Evolutionary conservation across 2,797 vertebrate genomes (phyloP), one percentile per base, ranked within the genome.

Genomic region (Diceros bicornis): DNA sequence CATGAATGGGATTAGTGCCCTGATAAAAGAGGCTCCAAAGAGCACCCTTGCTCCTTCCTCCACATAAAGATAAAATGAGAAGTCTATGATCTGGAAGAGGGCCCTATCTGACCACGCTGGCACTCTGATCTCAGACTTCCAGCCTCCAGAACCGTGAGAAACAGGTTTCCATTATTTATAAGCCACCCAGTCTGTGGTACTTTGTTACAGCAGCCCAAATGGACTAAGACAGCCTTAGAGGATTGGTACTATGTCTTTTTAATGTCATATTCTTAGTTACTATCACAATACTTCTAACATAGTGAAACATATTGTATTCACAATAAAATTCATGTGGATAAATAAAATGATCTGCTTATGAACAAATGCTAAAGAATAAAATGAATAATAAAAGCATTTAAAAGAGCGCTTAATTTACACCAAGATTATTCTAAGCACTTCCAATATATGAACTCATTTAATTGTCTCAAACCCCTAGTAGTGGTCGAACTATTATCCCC

Each of bases 331-430:
- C 12, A 6, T 25, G 11, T 23, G 32, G 16, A 11, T 85, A 71
- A 41, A 57, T 81, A 69, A 94, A 50, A 74, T 55, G 4, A 91
- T 71, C 20, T 89, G 34, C n/a, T 71, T 69, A 78, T 5, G 14
- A 74, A 79, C 18, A 93, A 61, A 92, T 50, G 59, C 41, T 57
- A 90, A 83, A 57, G 29, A 90, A 44, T 50, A 79, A 69, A 96
- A 27, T 50, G n/a, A 94, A 41, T 32, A 59, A 75, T 69, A 52
- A 91, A 74, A 66, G 27, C 47, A 82, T 90, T 81, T 71, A 47
- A 7, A 7, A 52, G 34, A 66, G 16, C 52, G 20, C n/a, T 86
- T 74, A 71, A 92, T 44, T 79, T 74, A 83, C 7, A 11, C 47
- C n/a, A 79, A 37, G 41, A 84, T n/a, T 71, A 1, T 68, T 95